Conservation (phyloP, 2,888 invertebrate species). For the Catocala fraxini region DNA sequence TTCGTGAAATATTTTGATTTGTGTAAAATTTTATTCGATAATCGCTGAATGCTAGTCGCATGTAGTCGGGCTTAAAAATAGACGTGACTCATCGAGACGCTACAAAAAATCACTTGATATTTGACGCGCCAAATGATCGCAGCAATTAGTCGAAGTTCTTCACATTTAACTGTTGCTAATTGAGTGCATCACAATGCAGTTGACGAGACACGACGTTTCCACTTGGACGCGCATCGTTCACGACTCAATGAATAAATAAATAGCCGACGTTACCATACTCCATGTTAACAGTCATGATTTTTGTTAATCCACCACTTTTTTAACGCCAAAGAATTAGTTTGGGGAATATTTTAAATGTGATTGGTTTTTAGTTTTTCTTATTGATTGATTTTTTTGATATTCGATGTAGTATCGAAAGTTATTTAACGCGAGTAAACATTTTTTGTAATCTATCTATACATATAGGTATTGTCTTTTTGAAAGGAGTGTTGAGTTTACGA, state of each 20-base stretch:
- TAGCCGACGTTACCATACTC: slow-evolving; percentile 64
- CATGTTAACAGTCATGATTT: slow-evolving; percentile 46
- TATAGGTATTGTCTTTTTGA: too few relatives aligned
- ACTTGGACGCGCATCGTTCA: slow-evolving; percentile 69
- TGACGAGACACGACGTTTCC: slow-evolving; percentile 68
- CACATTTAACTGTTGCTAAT: slow-evolving; percentile 65
- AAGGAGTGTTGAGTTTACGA: too few relatives aligned
- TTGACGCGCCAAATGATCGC: slow-evolving; percentile 48
- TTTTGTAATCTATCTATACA: too few relatives aligned
- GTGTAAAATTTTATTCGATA: too few relatives aligned
- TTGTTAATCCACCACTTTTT: slow-evolving; percentile 34
- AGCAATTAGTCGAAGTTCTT: slow-evolving; percentile 57
- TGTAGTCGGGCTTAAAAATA: neutral
- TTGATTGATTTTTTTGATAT: neutral
- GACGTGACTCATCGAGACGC: slow-evolving; percentile 9
- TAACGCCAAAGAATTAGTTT: slow-evolving; percentile 6
- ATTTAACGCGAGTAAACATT: too few relatives aligned
- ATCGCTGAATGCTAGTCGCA: too few relatives aligned
- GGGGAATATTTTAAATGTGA: slow-evolving; percentile 14
- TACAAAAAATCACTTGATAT: slow-evolving; percentile 50
- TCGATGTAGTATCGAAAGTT: too few relatives aligned
- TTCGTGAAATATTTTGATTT: too few relatives aligned
- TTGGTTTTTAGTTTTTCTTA: slow-evolving; percentile 3
- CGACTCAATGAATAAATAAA: slow-evolving; percentile 80
- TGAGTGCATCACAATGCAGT: slow-evolving; percentile 78